Percentiles rank a stretch among this genome's conserved stretches.
Conservation (phyloP, 1,140 invertebrate species). For the Drosophila leontia region DNA sequence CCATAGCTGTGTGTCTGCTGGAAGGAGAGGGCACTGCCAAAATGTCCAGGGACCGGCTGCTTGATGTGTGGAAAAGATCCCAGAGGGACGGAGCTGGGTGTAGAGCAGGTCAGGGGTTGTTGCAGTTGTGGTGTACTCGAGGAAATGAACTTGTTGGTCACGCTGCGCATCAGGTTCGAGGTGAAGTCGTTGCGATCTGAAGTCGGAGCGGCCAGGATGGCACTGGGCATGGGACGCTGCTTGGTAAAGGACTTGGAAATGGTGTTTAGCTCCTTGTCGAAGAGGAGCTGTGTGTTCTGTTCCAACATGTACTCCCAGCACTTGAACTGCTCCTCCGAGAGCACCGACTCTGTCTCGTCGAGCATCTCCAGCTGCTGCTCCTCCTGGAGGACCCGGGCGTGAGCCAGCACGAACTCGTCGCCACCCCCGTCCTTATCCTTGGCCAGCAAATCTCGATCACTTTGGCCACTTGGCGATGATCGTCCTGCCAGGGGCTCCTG, state of each 20-base stretch:
- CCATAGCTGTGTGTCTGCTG: slow-evolving; percentile 83
- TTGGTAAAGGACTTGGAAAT: slow-evolving; percentile 88
- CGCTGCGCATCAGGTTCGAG: slow-evolving; percentile 70
- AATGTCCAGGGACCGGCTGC: slow-evolving; percentile 86
- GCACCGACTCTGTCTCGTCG: slow-evolving; percentile 87
- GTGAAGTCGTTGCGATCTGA: slow-evolving; percentile 71
- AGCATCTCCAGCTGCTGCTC: slow-evolving; percentile 87
- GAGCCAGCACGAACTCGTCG: slow-evolving; percentile 76
- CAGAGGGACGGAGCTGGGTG: slow-evolving; percentile 19
- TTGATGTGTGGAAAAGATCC: slow-evolving; percentile 51
- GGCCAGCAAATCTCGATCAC: slow-evolving; percentile 87
- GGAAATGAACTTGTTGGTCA: slow-evolving; percentile 80
- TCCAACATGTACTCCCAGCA: slow-evolving; percentile 97
- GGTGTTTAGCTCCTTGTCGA: slow-evolving; percentile 94
- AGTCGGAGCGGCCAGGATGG: slow-evolving; percentile 54
- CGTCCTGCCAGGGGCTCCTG: slow-evolving; percentile 86
- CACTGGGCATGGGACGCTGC: slow-evolving; percentile 84
- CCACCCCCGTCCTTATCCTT: slow-evolving; percentile 51
- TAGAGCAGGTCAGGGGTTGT: slow-evolving; percentile 20
- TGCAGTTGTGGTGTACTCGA: slow-evolving; percentile 72
- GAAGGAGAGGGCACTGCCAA: slow-evolving; percentile 91
- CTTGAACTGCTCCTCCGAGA: slow-evolving; percentile 94
- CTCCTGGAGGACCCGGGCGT: slow-evolving; percentile 85
- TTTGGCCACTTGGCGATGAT: slow-evolving; percentile 93
- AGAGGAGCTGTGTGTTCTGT: slow-evolving; percentile 94